These are phyloP conservation scores for Rhinopomastus cyanomelas DNA, from an alignment of 2,113 vertebrate genomes.

Conservation along the genomic window DNA sequence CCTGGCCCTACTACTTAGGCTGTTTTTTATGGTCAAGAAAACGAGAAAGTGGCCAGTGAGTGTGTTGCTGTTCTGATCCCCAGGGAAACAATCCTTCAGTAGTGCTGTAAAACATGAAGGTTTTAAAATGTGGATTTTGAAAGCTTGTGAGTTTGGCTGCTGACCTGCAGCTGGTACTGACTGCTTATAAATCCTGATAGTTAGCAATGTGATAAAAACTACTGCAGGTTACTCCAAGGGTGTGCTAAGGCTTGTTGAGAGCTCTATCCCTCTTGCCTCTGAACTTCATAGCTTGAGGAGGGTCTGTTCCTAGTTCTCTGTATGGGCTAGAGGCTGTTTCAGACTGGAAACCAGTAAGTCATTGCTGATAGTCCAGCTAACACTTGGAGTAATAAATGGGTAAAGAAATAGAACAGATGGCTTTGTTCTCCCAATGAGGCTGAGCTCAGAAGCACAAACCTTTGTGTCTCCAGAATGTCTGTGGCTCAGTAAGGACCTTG, in stretches of 20 bases:
- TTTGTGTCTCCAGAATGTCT: not conserved
- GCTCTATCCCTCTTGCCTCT: not conserved
- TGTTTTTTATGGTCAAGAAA: not conserved
- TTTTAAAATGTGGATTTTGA: not conserved
- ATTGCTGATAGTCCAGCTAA: not conserved
- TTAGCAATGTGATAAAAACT: not conserved
- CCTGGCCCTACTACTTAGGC: not conserved
- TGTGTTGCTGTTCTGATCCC: not conserved
- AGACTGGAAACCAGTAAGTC: not conserved
- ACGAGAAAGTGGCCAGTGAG: not conserved
- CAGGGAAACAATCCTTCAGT: not conserved
- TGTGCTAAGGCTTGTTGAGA: not conserved
- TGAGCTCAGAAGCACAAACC: not conserved
- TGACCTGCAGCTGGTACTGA: not conserved
- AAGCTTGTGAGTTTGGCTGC: not conserved
- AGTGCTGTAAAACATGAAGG: not conserved
- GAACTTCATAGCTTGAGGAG: not conserved
- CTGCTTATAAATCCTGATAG: not conserved
- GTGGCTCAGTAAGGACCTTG: not conserved
- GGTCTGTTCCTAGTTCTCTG: not conserved
- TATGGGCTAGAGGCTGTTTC: not conserved
- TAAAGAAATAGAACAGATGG: fast-evolving
- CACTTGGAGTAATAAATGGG: not conserved
- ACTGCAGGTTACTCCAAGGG: not conserved
- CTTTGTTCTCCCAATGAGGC: not conserved